Percentiles rank a stretch among this genome's conserved stretches.
phyloP scores from a whole-genome alignment of 2,113 vertebrate genomes.

The Genyomyrus donnyi region DNA sequence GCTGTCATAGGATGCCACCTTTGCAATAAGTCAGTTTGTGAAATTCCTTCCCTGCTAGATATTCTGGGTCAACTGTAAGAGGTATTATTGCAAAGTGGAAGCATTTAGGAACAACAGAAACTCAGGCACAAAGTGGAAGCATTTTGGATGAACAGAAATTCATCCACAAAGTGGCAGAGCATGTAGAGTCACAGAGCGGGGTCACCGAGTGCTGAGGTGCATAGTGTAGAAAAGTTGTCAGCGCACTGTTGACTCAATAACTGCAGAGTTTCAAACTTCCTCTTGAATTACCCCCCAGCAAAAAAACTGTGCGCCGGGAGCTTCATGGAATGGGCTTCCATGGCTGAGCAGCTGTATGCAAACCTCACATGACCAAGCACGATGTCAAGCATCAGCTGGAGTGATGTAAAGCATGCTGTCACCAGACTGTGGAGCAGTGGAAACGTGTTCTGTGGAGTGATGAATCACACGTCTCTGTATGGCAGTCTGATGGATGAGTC shows the following conservation, averaged over 20 bases:
- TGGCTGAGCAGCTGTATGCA: background rate
- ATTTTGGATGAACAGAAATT: background rate
- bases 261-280: background rate
- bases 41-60: too few relatives aligned
- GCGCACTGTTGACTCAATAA: background rate
- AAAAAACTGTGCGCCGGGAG: background rate
- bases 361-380: background rate
- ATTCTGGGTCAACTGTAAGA: too few relatives aligned
- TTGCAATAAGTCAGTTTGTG: too few relatives aligned
- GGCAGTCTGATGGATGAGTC: background rate
- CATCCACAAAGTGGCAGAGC: background rate
- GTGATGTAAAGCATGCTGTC: background rate
- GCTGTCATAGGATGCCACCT: too few relatives aligned
- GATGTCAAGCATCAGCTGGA: background rate
- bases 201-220: background rate
- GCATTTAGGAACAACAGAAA: too few relatives aligned
- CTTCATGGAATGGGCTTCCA: background rate
- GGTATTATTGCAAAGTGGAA: too few relatives aligned
- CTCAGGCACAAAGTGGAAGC: too few relatives aligned
- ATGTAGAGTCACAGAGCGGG: background rate
- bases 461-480: background rate
- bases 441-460: background rate
- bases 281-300: background rate
- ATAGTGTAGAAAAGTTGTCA: background rate
- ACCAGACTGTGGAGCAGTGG: background rate